phyloP scores from a whole-genome alignment of 2,113 vertebrate species.

The Spea multiplicata region DNA sequence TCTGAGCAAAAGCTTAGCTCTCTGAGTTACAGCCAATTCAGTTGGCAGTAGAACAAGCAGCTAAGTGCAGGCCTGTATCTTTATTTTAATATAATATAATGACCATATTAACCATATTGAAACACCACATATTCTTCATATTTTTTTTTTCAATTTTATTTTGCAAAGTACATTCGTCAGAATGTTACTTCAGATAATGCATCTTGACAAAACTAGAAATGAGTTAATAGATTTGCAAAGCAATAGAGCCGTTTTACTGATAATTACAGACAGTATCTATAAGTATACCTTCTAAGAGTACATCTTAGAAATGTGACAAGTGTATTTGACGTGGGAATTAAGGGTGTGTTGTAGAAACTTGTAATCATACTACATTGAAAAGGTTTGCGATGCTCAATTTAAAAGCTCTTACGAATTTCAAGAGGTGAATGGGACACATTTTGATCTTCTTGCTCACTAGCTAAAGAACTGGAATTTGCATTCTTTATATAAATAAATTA shows the following conservation, averaged over 20 bases:
- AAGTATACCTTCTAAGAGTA: neutral
- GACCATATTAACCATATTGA: too few species aligned
- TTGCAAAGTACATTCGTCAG: neutral
- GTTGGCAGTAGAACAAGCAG: too few species aligned
- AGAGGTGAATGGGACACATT: neutral
- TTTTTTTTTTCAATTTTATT: too few species aligned
- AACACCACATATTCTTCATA: too few species aligned
- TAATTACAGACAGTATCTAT: neutral
- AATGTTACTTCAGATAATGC: neutral
- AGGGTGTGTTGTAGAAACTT: neutral
- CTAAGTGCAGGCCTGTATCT: too few species aligned
- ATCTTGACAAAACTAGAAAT: neutral
- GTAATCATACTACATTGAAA: neutral
- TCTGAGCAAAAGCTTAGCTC: too few species aligned
- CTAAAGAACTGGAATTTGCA: too few species aligned
- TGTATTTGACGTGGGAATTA: neutral
- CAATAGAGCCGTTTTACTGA: neutral
- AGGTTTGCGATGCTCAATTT: neutral
- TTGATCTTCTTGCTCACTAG: neutral
- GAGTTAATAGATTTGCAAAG: neutral
- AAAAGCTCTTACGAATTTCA: neutral
- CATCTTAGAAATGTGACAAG: neutral
- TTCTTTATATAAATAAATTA: too few species aligned
- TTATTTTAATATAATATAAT: too few species aligned
- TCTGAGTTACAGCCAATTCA: too few species aligned